Conservation (phyloP, 2,797 vertebrate species). For the Psittacula echo region DNA sequence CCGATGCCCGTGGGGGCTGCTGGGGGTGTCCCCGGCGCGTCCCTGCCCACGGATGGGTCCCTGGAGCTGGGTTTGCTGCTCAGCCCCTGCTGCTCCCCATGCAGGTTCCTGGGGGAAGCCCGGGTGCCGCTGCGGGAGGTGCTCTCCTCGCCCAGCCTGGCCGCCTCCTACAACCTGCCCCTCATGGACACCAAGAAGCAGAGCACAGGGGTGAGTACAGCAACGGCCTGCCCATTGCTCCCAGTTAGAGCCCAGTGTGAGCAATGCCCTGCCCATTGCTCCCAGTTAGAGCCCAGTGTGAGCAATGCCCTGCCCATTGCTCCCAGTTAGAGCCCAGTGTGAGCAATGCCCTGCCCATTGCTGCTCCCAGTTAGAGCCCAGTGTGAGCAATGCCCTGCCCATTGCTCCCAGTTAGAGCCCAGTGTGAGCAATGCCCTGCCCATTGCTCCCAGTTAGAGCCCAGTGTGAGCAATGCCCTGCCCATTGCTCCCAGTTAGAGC, state of each 20-base stretch:
- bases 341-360: no score
- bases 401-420: no score
- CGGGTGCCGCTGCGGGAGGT: conserved; percentile 85
- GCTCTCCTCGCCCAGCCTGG: conserved; percentile 84
- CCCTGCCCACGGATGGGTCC: fast-evolving
- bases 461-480: neutral
- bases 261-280: no score
- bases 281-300: neutral
- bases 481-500: no score
- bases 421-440: no score
- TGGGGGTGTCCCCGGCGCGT: neutral
- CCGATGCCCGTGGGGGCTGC: neutral
- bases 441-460: no score
- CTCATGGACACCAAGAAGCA: conserved; percentile 89
- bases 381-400: fast-evolving
- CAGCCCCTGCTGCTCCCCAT: neutral
- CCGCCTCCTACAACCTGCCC: conserved; percentile 86
- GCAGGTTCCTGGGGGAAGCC: conserved; percentile 90
- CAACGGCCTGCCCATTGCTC: no score
- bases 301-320: no score
- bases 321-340: no score
- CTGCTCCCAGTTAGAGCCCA: no score
- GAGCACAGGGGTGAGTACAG: conserved; percentile 86
- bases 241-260: neutral
- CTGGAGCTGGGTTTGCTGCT: neutral